Evolutionary conservation across 1,140 invertebrate species (phyloP).

Genomic region (Papilio glaucus): DNA sequence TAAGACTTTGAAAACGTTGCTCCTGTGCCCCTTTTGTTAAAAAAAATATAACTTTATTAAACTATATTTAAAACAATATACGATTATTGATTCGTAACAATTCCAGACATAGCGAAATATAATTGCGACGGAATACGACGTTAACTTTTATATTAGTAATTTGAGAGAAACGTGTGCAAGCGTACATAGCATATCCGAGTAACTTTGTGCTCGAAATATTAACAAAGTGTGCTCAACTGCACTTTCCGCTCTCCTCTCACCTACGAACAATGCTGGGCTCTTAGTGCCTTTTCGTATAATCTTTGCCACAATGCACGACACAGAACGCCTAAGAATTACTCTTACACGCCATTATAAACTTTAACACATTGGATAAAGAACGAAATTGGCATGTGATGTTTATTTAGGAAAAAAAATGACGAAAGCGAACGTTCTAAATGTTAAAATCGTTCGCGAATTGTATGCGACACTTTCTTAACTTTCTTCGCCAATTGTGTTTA

Average conservation of each 20-base stretch:
- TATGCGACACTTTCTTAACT: slow-evolving; percentile 54
- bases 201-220: slow-evolving; percentile 63
- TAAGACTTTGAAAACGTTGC: too few species aligned
- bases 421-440: slow-evolving; percentile 36
- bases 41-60: too few species aligned
- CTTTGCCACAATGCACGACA: slow-evolving; percentile 13
- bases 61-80: too few species aligned
- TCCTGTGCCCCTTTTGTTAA: too few species aligned
- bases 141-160: not conserved
- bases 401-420: slow-evolving; percentile 22
- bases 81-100: not conserved
- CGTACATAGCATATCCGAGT: slow-evolving; percentile 48
- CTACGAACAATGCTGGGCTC: slow-evolving; percentile 47
- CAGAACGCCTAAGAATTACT: not conserved
- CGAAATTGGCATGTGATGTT: not conserved
- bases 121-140: not conserved
- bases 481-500: slow-evolving; percentile 48
- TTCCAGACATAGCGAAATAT: not conserved
- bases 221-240: slow-evolving; percentile 67
- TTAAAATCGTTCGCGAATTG: slow-evolving; percentile 48
- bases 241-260: slow-evolving; percentile 48
- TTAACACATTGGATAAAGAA: not conserved
- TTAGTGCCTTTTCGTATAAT: slow-evolving; percentile 31
- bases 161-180: slow-evolving; percentile 42
- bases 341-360: slow-evolving; percentile 2